Conservation (phyloP, 1,140 invertebrate genomes). For the Zaprionus camerounensis region DNA sequence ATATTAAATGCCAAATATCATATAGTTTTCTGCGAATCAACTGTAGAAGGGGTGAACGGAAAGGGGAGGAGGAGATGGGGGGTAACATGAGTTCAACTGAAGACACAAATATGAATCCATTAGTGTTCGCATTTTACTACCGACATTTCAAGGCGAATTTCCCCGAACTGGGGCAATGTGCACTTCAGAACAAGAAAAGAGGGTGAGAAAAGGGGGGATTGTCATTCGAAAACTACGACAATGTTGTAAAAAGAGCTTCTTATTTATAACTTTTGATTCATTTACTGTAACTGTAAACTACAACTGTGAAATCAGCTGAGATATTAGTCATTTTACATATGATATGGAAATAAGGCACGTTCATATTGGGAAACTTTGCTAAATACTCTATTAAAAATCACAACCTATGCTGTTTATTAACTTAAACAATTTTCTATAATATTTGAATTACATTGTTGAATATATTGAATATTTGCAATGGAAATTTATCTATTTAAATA, state of each 20-base stretch:
- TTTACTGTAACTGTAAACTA: background rate
- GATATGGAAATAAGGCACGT: too few species aligned
- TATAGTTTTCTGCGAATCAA: conserved; percentile 8
- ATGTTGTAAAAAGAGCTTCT: background rate
- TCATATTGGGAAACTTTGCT: too few species aligned
- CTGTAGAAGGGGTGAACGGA: background rate
- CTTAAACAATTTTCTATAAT: too few species aligned
- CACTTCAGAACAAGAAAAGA: background rate
- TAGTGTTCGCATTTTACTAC: conserved; percentile 8
- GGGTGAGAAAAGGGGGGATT: background rate
- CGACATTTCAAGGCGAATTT: conserved; percentile 9
- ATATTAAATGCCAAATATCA: background rate
- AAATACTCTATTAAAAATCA: too few species aligned
- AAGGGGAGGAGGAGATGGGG: background rate
- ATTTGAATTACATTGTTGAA: too few species aligned
- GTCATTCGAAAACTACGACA: background rate
- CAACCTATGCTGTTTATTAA: too few species aligned
- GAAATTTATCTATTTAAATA: too few species aligned
- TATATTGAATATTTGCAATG: too few species aligned
- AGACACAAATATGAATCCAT: conserved; percentile 5
- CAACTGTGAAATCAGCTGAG: too few species aligned
- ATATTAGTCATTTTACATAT: too few species aligned
- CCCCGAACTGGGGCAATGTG: conserved; percentile 14
- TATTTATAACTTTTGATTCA: too few species aligned
- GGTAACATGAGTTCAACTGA: background rate